These are phyloP conservation scores for Sanderia malayensis DNA, from an alignment of 30 jellyfish, hydroid and myxozoan genomes.

Conservation along the genomic window DNA sequence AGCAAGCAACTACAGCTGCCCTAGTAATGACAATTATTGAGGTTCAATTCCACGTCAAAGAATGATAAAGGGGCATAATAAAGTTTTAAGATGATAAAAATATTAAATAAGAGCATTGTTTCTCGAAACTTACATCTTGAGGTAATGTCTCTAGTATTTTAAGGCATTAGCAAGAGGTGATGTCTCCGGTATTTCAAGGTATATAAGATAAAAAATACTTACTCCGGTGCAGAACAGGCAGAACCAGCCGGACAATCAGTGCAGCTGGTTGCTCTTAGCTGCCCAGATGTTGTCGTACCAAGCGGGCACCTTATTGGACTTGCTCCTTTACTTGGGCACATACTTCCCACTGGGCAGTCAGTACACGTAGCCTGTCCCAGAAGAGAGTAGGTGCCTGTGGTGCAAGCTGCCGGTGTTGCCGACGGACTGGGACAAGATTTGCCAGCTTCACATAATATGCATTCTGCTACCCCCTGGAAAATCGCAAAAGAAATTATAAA, in stretches of 20 bases:
- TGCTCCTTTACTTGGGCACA: constrained; percentile 69
- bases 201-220: constrained; percentile 16
- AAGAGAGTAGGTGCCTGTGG: constrained; percentile 58
- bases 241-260: constrained; percentile 89
- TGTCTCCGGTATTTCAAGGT: too few species aligned
- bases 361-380: constrained; percentile 56
- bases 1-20: constrained; percentile 47
- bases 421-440: constrained; percentile 68
- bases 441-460: constrained; percentile 71
- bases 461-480: constrained; percentile 59
- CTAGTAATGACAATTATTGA: constrained; percentile 52
- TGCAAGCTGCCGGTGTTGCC: constrained; percentile 40
- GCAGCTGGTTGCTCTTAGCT: constrained; percentile 60
- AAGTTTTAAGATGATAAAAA: too few species aligned
- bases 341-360: constrained; percentile 68
- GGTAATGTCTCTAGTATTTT: too few species aligned
- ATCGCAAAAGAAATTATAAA: background rate
- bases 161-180: too few species aligned
- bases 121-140: too few species aligned
- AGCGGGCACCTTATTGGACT: constrained; percentile 71
- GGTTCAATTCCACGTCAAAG: too few species aligned
- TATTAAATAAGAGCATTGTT: too few species aligned
- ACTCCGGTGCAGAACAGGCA: constrained; percentile 84
- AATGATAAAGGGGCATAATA: too few species aligned
- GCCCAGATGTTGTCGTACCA: constrained; percentile 91